Conservation (phyloP, 1,140 invertebrate species). For the silkworm (Bombyx mori) region DNA sequence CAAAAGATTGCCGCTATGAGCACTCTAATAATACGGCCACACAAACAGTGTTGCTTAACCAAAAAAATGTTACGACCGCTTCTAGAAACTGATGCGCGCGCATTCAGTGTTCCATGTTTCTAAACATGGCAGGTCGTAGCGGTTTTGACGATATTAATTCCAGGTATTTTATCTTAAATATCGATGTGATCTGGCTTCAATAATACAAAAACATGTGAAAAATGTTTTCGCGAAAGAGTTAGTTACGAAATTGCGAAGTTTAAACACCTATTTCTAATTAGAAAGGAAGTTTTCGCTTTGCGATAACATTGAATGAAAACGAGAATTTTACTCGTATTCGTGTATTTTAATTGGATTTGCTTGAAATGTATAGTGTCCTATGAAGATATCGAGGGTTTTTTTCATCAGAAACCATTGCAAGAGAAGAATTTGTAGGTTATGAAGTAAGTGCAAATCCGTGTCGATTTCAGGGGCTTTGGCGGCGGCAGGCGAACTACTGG, state of each 20-base stretch:
- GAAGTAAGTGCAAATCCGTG: slow-evolving; percentile 41
- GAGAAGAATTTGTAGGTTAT: slow-evolving; percentile 53
- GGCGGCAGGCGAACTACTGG: slow-evolving; percentile 58
- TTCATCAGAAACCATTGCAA: background rate
- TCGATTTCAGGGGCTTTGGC: slow-evolving; percentile 62
- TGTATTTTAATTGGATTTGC: slow-evolving; percentile 3
- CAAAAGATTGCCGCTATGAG: no score
- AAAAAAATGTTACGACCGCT: slow-evolving; percentile 11
- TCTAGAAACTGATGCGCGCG: slow-evolving; percentile 56
- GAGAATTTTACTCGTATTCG: slow-evolving; percentile 31
- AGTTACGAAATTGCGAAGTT: no score
- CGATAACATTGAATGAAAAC: slow-evolving; percentile 56
- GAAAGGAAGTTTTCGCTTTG: slow-evolving; percentile 25
- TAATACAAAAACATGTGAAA: no score
- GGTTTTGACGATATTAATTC: slow-evolving; percentile 69
- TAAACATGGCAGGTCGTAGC: slow-evolving; percentile 72
- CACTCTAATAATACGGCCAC: no score
- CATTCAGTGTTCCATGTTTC: slow-evolving; percentile 63
- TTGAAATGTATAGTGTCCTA: background rate
- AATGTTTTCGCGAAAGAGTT: no score
- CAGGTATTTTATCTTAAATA: slow-evolving; percentile 50
- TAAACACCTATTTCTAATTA: no score
- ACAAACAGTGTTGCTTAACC: no score
- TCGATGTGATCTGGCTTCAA: no score
- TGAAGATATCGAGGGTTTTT: background rate